Evolutionary conservation across 2,113 vertebrate species (phyloP).

Genomic region (Pangasianodon hypophthalmus): DNA sequence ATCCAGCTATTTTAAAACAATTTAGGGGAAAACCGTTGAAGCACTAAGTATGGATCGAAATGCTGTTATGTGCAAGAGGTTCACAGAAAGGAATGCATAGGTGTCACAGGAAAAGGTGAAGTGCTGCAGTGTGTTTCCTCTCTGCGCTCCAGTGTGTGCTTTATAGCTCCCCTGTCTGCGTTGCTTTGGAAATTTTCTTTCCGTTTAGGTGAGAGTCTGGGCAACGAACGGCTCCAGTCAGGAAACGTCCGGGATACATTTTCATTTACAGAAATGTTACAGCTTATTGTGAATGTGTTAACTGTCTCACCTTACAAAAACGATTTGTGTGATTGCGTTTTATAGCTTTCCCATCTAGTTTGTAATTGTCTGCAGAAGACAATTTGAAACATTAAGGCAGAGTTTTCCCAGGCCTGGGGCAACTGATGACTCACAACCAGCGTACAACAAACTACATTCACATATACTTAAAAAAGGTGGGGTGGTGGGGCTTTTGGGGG

Average conservation of each 20-base stretch:
- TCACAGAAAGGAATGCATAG: constrained; percentile 16
- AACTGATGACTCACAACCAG: not conserved
- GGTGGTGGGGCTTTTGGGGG: too few relatives aligned
- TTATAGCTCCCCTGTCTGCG: not conserved
- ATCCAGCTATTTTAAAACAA: not conserved
- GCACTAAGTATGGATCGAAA: not conserved
- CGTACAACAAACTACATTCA: not conserved
- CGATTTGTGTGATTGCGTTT: not conserved
- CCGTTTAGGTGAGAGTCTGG: not conserved
- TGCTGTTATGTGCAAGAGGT: not conserved
- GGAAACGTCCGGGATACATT: constrained; percentile 18
- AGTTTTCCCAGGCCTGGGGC: not conserved
- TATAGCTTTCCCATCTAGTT: constrained; percentile 10
- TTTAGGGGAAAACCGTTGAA: constrained; percentile 10
- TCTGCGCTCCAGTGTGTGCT: not conserved
- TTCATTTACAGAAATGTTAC: not conserved
- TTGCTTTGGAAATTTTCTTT: constrained; percentile 30
- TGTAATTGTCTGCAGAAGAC: not conserved
- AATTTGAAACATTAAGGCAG: not conserved
- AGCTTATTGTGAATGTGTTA: constrained; percentile 7
- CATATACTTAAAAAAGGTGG: not conserved
- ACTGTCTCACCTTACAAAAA: not conserved
- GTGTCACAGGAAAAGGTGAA: constrained; percentile 19
- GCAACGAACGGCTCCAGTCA: not conserved
- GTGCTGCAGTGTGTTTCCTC: constrained; percentile 22